Conservation (phyloP, 2,797 vertebrate species). For the Mionectes olivaceus region DNA sequence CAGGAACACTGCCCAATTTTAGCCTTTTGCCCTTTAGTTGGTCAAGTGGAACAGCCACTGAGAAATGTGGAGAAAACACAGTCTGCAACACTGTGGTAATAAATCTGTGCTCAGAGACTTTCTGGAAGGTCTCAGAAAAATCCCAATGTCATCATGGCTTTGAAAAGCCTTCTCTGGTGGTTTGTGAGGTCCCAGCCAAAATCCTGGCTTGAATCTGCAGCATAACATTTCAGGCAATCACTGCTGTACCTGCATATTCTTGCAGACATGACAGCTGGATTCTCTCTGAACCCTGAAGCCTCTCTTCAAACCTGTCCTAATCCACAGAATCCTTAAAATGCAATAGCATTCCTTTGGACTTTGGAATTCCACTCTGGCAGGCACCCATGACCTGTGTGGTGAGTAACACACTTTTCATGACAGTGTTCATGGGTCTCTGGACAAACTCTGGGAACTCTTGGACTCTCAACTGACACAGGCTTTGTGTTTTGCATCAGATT, state of each 20-base stretch:
- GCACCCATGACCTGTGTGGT: not conserved
- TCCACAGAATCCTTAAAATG: not conserved
- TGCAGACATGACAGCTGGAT: not conserved
- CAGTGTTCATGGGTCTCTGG: not conserved
- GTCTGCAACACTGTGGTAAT: not conserved
- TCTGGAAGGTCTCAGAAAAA: not conserved
- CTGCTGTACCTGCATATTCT: not conserved
- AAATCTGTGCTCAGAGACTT: not conserved
- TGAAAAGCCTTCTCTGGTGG: not conserved
- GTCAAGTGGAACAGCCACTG: not conserved
- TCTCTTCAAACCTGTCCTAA: not conserved
- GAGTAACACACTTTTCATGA: not conserved
- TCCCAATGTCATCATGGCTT: not conserved
- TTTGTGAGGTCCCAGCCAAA: not conserved
- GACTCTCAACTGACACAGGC: not conserved
- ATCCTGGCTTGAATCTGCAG: rapidly evolving
- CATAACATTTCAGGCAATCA: not conserved
- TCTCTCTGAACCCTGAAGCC: not conserved
- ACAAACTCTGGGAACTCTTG: not conserved
- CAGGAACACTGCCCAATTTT: not conserved
- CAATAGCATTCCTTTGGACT: not conserved
- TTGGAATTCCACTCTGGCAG: not conserved
- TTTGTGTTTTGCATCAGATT: not conserved
- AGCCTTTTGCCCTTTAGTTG: not conserved
- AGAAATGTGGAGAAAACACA: not conserved